Conservation (phyloP, 2,797 vertebrate genomes). For the Erpetoichthys calabaricus region DNA sequence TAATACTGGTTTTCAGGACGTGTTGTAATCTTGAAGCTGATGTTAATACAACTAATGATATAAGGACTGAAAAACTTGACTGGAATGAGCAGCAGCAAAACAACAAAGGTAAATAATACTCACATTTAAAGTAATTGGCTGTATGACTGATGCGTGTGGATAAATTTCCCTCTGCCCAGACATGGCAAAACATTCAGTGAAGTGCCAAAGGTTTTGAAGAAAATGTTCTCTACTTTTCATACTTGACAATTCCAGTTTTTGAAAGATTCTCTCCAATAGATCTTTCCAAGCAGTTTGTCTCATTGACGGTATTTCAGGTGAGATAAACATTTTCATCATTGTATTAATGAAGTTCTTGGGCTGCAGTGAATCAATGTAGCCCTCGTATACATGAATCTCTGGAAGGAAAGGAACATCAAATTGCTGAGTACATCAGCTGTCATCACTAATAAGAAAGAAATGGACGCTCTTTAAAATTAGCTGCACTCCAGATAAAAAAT, state of each 20-base stretch:
- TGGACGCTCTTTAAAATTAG: no score
- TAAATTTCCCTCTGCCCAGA: accelerated
- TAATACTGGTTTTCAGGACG: no score
- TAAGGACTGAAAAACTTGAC: no score
- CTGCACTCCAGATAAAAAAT: no score
- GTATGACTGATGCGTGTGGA: not conserved
- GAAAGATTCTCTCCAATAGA: conserved; percentile 33
- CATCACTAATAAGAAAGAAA: no score
- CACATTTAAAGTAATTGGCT: conserved; percentile 16
- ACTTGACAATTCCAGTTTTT: conserved; percentile 17
- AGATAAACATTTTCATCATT: accelerated
- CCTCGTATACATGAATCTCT: conserved; percentile 48
- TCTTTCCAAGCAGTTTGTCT: conserved; percentile 29
- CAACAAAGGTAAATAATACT: conserved; percentile 11
- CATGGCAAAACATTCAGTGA: accelerated
- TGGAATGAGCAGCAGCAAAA: not conserved
- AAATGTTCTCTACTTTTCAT: conserved; percentile 16
- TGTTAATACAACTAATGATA: no score
- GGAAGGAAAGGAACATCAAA: not conserved
- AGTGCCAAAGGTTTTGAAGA: not conserved
- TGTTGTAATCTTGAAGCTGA: no score
- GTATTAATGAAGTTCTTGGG: accelerated
- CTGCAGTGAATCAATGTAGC: conserved; percentile 15
- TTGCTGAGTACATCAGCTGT: not conserved
- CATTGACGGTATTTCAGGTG: conserved; percentile 7